Percentiles rank a stretch among this genome's conserved stretches.
Conservation (phyloP, 1,140 invertebrate genomes). For the Halotydeus destructor region DNA sequence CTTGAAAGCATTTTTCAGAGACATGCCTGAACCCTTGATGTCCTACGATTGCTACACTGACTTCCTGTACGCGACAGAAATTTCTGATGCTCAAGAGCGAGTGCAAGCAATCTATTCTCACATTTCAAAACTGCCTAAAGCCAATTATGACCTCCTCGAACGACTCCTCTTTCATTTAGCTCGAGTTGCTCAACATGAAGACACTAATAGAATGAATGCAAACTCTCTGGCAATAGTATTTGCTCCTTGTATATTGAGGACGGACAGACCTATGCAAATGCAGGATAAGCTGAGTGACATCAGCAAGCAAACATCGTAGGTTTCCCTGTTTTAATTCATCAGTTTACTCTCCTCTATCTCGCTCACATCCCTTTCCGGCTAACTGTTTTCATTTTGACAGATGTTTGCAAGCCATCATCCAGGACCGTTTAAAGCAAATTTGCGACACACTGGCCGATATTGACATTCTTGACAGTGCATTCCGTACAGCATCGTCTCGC, state of each 20-base stretch:
- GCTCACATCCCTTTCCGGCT: background rate
- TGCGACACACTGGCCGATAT: constrained; percentile 62
- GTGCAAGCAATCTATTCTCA: constrained; percentile 16
- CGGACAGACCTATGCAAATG: constrained; percentile 58
- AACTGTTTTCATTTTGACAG: constrained; percentile 33
- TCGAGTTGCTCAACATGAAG: constrained; percentile 58
- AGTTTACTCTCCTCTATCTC: background rate
- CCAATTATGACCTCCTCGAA: constrained; percentile 77
- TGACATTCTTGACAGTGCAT: constrained; percentile 57
- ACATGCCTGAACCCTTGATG: constrained; percentile 75
- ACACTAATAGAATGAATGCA: constrained; percentile 74
- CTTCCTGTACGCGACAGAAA: constrained; percentile 52
- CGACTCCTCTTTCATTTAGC: constrained; percentile 79
- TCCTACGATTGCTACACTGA: constrained; percentile 87
- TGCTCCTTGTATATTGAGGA: constrained; percentile 74
- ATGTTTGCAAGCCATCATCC: constrained; percentile 68
- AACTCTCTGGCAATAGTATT: constrained; percentile 82
- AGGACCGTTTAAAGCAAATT: constrained; percentile 50
- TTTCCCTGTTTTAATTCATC: constrained; percentile 8
- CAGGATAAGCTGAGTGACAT: constrained; percentile 57
- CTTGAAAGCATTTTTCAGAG: constrained; percentile 74
- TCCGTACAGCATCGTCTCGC: constrained; percentile 47
- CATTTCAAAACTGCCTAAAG: constrained; percentile 64
- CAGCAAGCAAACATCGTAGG: constrained; percentile 27
- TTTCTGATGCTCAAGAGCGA: constrained; percentile 14